Conservation (phyloP, 2,888 invertebrate genomes). For the Synergus laeviventris region DNA sequence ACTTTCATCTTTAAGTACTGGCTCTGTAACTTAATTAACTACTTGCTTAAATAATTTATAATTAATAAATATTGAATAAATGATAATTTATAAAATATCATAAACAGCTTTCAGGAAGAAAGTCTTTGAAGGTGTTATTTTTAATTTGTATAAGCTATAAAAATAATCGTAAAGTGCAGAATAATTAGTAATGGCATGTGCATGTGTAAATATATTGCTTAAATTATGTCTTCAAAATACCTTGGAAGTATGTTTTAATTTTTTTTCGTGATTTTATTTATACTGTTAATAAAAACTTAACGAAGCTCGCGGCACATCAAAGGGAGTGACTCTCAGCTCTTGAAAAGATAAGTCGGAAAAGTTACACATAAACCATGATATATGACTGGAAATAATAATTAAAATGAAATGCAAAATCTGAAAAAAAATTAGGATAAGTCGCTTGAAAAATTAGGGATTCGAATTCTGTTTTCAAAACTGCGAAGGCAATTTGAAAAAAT, state of each 20-base stretch:
- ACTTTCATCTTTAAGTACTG: not conserved
- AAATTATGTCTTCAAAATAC: constrained; percentile 33
- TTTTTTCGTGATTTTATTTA: constrained; percentile 36
- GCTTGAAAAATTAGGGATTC: not conserved
- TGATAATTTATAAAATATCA: constrained; percentile 28
- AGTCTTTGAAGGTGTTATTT: constrained; percentile 35
- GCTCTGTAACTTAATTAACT: constrained; percentile 21
- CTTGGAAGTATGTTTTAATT: constrained; percentile 18
- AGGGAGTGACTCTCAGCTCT: constrained; percentile 40
- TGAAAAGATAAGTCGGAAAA: constrained; percentile 33
- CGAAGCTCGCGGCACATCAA: constrained; percentile 40
- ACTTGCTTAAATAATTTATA: constrained; percentile 9
- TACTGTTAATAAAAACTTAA: constrained; percentile 41
- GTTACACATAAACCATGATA: constrained; percentile 39
- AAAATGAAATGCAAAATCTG: constrained; percentile 22
- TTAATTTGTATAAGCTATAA: constrained; percentile 32
- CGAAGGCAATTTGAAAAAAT: not conserved
- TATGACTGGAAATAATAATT: constrained; percentile 39
- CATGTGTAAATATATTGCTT: constrained; percentile 35
- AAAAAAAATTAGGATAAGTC: not conserved
- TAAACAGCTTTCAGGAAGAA: constrained; percentile 10
- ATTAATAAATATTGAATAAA: constrained; percentile 21
- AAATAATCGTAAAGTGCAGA: constrained; percentile 32
- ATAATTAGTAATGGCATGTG: constrained; percentile 17
- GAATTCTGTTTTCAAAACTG: not conserved